Evolutionary conservation across 1,140 invertebrate genomes (phyloP).

Genomic region (Papilio aristodemus): DNA sequence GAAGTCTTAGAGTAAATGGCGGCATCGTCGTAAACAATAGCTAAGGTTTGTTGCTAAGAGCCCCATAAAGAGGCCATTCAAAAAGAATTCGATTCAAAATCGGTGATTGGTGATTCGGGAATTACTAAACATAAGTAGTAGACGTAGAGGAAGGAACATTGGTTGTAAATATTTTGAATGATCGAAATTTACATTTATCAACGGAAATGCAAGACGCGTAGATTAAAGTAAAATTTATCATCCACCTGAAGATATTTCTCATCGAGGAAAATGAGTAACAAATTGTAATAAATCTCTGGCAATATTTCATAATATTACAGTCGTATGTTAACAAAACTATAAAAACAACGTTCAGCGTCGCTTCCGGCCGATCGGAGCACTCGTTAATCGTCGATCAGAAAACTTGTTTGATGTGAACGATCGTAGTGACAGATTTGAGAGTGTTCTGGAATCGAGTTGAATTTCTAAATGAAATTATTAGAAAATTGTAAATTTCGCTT

Average conservation of each 20-base stretch:
- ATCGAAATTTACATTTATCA: background rate
- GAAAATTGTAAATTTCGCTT: slow-evolving; percentile 42
- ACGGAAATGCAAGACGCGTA: background rate
- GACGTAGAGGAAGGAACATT: too few relatives aligned
- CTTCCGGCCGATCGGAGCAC: background rate
- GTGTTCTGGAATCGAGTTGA: background rate
- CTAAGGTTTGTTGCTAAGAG: too few relatives aligned
- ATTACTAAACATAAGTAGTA: too few relatives aligned
- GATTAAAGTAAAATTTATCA: slow-evolving; percentile 14
- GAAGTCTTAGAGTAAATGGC: too few relatives aligned
- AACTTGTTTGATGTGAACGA: slow-evolving; percentile 10
- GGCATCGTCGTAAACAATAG: too few relatives aligned
- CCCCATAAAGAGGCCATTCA: too few relatives aligned
- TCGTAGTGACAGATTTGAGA: slow-evolving; percentile 17
- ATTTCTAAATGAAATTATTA: slow-evolving; percentile 38
- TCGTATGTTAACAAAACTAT: background rate
- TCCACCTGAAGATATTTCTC: background rate
- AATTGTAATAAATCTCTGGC: background rate
- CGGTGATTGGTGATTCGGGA: background rate
- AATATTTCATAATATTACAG: background rate
- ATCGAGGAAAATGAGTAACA: background rate
- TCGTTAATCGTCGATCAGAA: slow-evolving; percentile 6
- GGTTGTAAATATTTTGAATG: background rate
- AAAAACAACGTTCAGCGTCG: background rate
- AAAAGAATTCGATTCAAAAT: too few relatives aligned